phyloP scores from a whole-genome alignment of 2,888 invertebrate genomes.

The Ormia ochracea region DNA sequence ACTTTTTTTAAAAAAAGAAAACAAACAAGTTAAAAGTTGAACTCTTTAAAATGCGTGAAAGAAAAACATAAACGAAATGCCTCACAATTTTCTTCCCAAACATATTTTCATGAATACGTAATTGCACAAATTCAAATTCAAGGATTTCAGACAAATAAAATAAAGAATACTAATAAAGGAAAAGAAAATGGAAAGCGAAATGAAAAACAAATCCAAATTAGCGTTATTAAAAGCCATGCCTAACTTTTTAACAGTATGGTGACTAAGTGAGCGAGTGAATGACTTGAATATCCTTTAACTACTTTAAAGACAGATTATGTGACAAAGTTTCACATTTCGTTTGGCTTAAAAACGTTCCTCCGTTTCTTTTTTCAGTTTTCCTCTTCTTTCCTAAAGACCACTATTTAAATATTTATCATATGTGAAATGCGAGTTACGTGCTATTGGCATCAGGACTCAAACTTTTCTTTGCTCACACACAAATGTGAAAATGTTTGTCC shows the following conservation, averaged over 20 bases:
- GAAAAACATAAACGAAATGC: conserved; percentile 21
- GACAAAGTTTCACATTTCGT: conserved; percentile 48
- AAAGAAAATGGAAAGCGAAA: conserved; percentile 1
- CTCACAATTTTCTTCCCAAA: conserved; percentile 26
- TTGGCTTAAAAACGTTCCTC: conserved; percentile 20
- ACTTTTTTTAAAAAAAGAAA: background rate
- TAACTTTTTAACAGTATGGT: conserved; percentile 36
- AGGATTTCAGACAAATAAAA: conserved; percentile 15
- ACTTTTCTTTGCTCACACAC: conserved; percentile 6
- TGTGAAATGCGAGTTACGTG: conserved; percentile 61
- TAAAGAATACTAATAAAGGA: background rate
- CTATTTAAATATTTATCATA: conserved; percentile 58
- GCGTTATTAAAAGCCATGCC: conserved; percentile 28
- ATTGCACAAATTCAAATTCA: conserved; percentile 38
- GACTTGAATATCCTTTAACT: conserved; percentile 34
- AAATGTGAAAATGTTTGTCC: background rate
- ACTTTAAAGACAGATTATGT: conserved; percentile 43
- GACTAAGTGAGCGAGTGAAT: conserved; percentile 25
- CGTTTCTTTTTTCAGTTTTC: conserved; percentile 27
- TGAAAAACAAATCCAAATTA: conserved; percentile 27
- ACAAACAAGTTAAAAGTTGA: conserved; percentile 12
- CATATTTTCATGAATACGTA: conserved; percentile 41
- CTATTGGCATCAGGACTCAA: conserved; percentile 47
- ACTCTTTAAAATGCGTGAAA: conserved; percentile 13
- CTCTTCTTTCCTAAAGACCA: conserved; percentile 33